A percentile compares a stretch with the other conserved stretches of the same genome.
Evolutionary conservation across 2,888 invertebrate genomes (phyloP).

Genomic region (Cyrtodaria siliqua): DNA sequence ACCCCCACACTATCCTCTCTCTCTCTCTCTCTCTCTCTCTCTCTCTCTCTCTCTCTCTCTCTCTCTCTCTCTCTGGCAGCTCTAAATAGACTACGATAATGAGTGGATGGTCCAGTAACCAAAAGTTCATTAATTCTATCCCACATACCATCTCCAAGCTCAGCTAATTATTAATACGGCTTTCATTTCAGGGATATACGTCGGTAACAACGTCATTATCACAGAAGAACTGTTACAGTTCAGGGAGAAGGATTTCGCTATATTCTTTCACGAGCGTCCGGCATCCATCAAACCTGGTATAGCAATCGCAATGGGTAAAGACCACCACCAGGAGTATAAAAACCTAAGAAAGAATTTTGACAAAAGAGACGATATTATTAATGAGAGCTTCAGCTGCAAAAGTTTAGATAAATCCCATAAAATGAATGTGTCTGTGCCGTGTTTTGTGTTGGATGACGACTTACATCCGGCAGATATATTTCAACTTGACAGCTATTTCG

Average conservation of each 20-base stretch:
- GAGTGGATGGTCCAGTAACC: no score
- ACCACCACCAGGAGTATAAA: slow-evolving; percentile 35
- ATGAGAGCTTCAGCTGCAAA: slow-evolving; percentile 15
- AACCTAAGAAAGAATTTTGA: slow-evolving; percentile 30
- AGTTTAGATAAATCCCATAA: background rate
- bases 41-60: no score
- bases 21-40: no score
- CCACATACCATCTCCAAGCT: no score
- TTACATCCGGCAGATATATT: slow-evolving; percentile 76
- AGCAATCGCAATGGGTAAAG: slow-evolving; percentile 43
- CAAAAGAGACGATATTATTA: background rate
- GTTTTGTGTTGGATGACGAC: slow-evolving; percentile 22
- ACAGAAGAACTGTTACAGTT: slow-evolving; percentile 41
- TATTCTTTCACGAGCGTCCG: slow-evolving; percentile 25
- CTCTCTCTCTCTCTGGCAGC: no score
- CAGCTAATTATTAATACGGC: no score
- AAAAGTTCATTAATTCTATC: no score
- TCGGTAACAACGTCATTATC: slow-evolving; percentile 71
- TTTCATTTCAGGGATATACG: slow-evolving; percentile 68
- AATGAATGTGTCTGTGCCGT: background rate
- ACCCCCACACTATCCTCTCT: no score
- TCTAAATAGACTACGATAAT: no score
- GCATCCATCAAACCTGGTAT: slow-evolving; percentile 1
- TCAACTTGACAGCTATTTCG: slow-evolving; percentile 67
- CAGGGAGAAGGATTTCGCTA: slow-evolving; percentile 41